These are phyloP conservation scores for Platypus cylindrus DNA, from an alignment of 2,888 invertebrate species.

Conservation along the genomic window DNA sequence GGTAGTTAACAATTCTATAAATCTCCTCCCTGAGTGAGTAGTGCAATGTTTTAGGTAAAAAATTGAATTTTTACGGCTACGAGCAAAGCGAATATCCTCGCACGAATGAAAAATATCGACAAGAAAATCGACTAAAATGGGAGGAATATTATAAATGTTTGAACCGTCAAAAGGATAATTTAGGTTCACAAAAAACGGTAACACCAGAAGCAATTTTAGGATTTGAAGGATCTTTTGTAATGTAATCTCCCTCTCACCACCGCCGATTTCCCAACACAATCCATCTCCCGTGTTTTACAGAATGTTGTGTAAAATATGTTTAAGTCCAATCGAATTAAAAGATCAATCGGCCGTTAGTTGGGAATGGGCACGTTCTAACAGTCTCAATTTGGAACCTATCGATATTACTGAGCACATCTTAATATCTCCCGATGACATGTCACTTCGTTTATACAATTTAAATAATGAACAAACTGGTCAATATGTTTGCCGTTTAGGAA, in stretches of 20 bases:
- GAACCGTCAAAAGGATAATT: slow-evolving; percentile 25
- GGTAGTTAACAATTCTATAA: slow-evolving; percentile 7
- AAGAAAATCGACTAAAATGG: slow-evolving; percentile 38
- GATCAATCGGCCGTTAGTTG: slow-evolving; percentile 35
- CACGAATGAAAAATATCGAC: slow-evolving; percentile 30
- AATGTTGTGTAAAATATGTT: slow-evolving; percentile 40
- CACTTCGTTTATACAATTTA: slow-evolving; percentile 42
- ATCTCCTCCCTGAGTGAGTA: neutral
- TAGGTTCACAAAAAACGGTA: slow-evolving; percentile 29
- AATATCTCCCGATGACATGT: slow-evolving; percentile 34
- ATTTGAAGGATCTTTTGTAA: slow-evolving; percentile 35
- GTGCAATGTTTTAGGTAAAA: slow-evolving; percentile 18
- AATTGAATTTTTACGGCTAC: slow-evolving; percentile 29
- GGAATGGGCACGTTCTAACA: slow-evolving; percentile 31
- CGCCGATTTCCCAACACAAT: neutral
- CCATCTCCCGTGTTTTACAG: slow-evolving; percentile 27
- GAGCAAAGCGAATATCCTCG: slow-evolving; percentile 38
- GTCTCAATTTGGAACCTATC: slow-evolving; percentile 25
- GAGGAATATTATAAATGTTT: slow-evolving; percentile 42
- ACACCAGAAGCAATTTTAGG: slow-evolving; percentile 32
- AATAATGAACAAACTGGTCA: slow-evolving; percentile 39
- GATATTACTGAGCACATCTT: slow-evolving; percentile 35
- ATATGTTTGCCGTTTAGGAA: slow-evolving; percentile 43
- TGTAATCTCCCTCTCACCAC: slow-evolving; percentile 25
- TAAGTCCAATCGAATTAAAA: slow-evolving; percentile 37